Base-by-base conservation (phyloP, 2,797 vertebrate species). In the Morelia viridis region DNA sequence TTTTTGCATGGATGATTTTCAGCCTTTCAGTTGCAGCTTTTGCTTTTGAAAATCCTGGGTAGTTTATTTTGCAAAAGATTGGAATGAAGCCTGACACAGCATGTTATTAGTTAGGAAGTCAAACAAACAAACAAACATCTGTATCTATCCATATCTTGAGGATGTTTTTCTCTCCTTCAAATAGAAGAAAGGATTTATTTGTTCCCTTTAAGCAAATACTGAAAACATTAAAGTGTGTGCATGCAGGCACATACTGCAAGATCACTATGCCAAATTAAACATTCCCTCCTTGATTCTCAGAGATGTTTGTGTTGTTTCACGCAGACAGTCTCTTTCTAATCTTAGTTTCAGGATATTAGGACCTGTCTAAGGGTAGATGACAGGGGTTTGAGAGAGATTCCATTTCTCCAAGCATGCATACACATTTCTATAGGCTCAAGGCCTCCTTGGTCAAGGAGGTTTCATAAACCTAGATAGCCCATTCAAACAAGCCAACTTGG, bases 91-190 rank as follows among this genome's bases (percentile, higher is more conserved):
- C 96, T 93, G 93, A 95, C 10, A 1, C 93, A 91, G 94, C 94
- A 94, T 28, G 58, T 80, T 84, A 85, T 93, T 95, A 94, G 93
- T 94, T 95, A 93, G 91, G 94, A 96, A 95, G 96, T 89, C 53
- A 46, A 24, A 89, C 85, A 89, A 85, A 46, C 17, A 64, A 31
- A 88, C 41, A 92, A 80, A 80, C 71, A 80, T 80, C 71, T 80
- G 71, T 41, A 80, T 80, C 71, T 80, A 22, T 87, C 89, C 71
- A 57, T 92, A 83, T 90, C 89, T 56, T 13, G 41, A 62, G 65
- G 89, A 88, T 92, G 85, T 92, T 88, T 83, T 90, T 90, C 35
- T 92, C 68, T 24, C 71, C 9, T 88, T 60, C 89, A 87, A 57
- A 11, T 89, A 50, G 87, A 41, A 64, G 88, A 85, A 64, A 56